Evolutionary conservation across 1,140 invertebrate genomes (phyloP), one percentile per base, ranked within the genome.

Genomic region (Pachyrhynchus sulphureomaculatus): DNA sequence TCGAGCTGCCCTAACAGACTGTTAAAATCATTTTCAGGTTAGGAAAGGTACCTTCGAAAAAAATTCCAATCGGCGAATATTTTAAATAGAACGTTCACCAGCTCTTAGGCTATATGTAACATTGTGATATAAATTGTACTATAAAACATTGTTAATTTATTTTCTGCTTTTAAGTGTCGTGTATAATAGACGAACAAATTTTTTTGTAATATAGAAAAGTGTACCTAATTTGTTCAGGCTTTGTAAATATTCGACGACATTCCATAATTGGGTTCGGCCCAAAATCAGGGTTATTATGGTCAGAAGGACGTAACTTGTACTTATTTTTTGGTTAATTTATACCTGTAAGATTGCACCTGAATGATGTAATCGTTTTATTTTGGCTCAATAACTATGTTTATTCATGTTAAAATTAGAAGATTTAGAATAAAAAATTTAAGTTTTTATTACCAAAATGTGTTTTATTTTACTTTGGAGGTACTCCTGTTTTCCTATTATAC

Each of bases 101-200:
- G n/a, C n/a, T n/a, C n/a, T n/a, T n/a, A n/a, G n/a, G n/a, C n/a
- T n/a, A n/a, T n/a, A n/a, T 59, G 55, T 65, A 33, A 68, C 52
- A 67, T 69, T 73, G 71, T 72, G 70, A 73, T 72, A 72, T 70
- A 71, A 66, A 64, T 59, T 68, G 67, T 70, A 70, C 51, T 70
- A 67, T 64, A 68, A 67, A 64, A 34, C 26, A 33, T 61, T 67
- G 64, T 72, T 72, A 72, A 69, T 73, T 73, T 70, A 70, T 72
- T 68, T 68, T 63, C 42, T 59, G 68, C 68, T 72, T 72, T 69
- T 70, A 65, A 66, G 68, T 72, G 71, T 72, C 58, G 68, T 72
- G 61, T 69, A 65, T 65, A 60, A 63, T n/a, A 47, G 15, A n/a
- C 36, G 44, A 59, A 21, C 60, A 45, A 63, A 65, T 57, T 60